Base-by-base conservation (phyloP, 35 echinoderm and acorn worm species). In the Nesometra sesokonis region DNA sequence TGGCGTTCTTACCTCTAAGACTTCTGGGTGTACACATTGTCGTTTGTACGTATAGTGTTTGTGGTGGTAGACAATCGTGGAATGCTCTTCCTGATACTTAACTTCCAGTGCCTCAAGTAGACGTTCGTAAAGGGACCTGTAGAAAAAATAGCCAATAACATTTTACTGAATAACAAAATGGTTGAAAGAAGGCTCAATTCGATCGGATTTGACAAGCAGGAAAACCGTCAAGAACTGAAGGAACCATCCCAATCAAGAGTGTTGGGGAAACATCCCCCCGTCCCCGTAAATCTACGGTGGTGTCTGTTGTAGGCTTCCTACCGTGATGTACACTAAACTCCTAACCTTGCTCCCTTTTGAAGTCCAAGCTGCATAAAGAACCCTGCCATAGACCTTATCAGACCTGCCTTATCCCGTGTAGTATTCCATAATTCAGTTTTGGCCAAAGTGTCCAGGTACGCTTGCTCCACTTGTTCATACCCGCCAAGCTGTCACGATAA, bases 341-440 rank as follows among this genome's bases (percentile, higher is more conserved):
- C 9, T 67, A 82, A 97, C 94, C 91, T 97, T 17, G 94, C 94
- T 4, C 94, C 91, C 31, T 90, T 90, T 30, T 93, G 83, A 11
- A 97, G 78, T 1, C 94, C 94, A 0, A 97, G 86, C 91, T 93
- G 88, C 77, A 90, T 93, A 35, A 97, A 97, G 88, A 97, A 97
- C 17, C 84, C 91, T 31, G 91, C 94, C 94, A 97, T 93, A 17
- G 38, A 39, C 67, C 85, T 81, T 27, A 97, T 82, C 33, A 93
- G 35, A 0, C 81, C 36, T 17, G 85, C 91, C 47, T 95, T 95
- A 47, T 87, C 81, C 5, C 76, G 11, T 11, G 84, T 76, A 11
- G 85, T 80, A 35, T 91, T 86, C 85, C 85, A 94, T 57, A 85
- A 52, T 36, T 87, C 90, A 80, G 90, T 85, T 8, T 89, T 77